Evolutionary conservation across 2,113 vertebrate species (phyloP).

Genomic region (Actenoides lindsayi): DNA sequence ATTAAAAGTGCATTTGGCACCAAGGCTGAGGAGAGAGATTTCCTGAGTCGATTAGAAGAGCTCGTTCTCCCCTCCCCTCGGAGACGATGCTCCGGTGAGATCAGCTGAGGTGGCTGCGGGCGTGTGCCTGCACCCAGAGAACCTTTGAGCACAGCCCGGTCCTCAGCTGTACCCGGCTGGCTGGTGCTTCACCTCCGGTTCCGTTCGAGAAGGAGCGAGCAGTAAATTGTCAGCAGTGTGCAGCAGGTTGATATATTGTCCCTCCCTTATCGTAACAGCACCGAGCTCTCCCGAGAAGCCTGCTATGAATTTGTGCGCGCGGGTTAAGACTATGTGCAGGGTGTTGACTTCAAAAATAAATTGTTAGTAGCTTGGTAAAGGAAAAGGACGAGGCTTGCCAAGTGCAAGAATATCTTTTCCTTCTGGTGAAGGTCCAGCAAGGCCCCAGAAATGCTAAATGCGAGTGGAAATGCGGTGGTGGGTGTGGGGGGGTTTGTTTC

Average conservation of each 20-base stretch:
- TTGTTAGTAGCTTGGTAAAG: background rate
- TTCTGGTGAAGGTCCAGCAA: background rate
- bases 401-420: background rate
- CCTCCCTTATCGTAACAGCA: background rate
- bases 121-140: background rate
- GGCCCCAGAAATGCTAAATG: fast-evolving
- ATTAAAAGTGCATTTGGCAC: background rate
- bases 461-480: background rate
- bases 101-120: background rate
- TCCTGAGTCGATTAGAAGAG: background rate
- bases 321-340: background rate
- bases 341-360: background rate
- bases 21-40: background rate
- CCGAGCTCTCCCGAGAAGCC: background rate
- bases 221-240: background rate
- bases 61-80: background rate
- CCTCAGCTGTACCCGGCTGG: fast-evolving
- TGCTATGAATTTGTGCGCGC: background rate
- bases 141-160: background rate
- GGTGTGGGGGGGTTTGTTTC: background rate
- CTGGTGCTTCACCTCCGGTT: background rate
- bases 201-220: background rate
- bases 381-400: background rate
- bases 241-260: background rate
- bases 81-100: background rate